Percentiles rank a stretch among this genome's conserved stretches.
phyloP scores from a whole-genome alignment of 2,113 vertebrate genomes.

The Grantiella picta region DNA sequence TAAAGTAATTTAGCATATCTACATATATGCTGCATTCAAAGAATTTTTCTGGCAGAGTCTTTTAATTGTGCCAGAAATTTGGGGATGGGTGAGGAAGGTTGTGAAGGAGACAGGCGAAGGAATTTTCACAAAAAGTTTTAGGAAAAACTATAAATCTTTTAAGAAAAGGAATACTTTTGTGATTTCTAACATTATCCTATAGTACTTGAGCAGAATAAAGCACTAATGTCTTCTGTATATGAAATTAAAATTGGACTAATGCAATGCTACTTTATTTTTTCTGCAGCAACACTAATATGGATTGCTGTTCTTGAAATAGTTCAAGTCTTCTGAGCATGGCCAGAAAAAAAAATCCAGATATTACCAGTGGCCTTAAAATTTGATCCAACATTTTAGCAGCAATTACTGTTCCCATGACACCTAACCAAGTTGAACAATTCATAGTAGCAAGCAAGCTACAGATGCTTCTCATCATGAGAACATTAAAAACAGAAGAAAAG shows the following conservation, averaged over 20 bases:
- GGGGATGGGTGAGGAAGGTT: rapidly evolving
- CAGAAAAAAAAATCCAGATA: constrained; percentile 14
- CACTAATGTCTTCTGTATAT: background rate
- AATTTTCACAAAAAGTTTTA: background rate
- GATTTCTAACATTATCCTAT: background rate
- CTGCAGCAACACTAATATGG: background rate
- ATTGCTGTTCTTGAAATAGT: constrained; percentile 2
- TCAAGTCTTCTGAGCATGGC: background rate
- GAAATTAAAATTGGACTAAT: background rate
- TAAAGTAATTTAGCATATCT: background rate
- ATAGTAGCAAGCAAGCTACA: constrained; percentile 42
- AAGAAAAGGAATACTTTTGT: background rate
- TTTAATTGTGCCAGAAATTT: background rate
- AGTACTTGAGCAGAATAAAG: background rate
- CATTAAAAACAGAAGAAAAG: constrained; percentile 26
- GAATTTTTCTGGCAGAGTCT: background rate
- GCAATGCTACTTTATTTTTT: background rate
- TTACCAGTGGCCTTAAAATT: constrained; percentile 53
- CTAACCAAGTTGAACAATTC: constrained; percentile 44
- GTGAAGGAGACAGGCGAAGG: background rate
- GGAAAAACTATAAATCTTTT: background rate
- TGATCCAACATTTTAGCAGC: constrained; percentile 56
- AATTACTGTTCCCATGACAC: constrained; percentile 57
- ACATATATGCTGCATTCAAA: background rate
- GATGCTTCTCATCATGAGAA: constrained; percentile 60